Conservation (phyloP, 2,113 vertebrate genomes). For the Pachycephala philippinensis region DNA sequence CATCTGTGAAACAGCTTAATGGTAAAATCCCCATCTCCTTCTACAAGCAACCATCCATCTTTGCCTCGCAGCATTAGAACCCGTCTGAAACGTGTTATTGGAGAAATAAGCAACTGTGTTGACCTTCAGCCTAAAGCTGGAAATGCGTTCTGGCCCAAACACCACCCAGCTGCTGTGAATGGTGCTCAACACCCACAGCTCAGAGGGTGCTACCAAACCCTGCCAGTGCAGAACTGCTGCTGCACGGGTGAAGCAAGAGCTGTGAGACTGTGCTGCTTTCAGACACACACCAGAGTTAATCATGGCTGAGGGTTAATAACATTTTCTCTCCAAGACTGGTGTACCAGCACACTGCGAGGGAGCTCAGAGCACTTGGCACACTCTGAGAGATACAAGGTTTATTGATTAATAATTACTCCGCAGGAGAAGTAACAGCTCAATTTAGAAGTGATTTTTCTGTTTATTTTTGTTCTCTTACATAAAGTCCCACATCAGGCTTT, state of each 20-base stretch:
- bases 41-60: not conserved
- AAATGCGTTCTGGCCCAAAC: not conserved
- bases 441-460: not conserved
- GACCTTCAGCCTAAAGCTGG: not conserved
- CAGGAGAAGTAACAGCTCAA: not conserved
- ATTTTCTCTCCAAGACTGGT: not conserved
- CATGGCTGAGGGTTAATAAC: not conserved
- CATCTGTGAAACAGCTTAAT: not conserved
- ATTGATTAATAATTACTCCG: conserved; percentile 28
- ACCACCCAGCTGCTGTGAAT: not conserved
- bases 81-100: not conserved
- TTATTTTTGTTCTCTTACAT: not conserved
- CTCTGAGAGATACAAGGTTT: not conserved
- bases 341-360: not conserved
- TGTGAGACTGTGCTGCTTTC: not conserved
- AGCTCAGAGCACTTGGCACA: not conserved
- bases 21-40: not conserved
- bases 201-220: not conserved
- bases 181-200: not conserved
- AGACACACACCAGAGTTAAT: not conserved
- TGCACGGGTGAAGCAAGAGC: not conserved
- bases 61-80: not conserved
- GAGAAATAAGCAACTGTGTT: not conserved
- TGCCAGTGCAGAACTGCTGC: not conserved
- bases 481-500: not conserved